Evolutionary conservation across 2,888 invertebrate genomes (phyloP).

Genomic region (Neria commutata): DNA sequence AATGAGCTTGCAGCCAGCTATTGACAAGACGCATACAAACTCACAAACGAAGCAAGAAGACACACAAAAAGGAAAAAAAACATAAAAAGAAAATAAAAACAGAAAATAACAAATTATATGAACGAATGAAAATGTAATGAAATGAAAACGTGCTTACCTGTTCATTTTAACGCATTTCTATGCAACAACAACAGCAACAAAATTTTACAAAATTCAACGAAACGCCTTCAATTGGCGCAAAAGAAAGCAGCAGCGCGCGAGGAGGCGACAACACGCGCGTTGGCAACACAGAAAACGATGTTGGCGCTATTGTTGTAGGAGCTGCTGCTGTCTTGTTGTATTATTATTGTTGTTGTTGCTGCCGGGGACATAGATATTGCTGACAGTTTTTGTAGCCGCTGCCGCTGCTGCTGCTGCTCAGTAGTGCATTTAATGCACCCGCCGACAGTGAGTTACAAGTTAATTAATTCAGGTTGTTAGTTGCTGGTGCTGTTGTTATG

Average conservation of each 20-base stretch:
- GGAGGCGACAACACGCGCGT: not conserved
- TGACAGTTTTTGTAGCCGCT: slow-evolving; percentile 16
- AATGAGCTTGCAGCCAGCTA: no score
- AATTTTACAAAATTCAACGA: slow-evolving; percentile 18
- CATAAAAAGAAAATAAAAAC: slow-evolving; percentile 34
- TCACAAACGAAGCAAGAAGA: no score
- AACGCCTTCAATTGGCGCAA: no score
- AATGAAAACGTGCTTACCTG: not conserved
- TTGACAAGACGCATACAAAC: no score
- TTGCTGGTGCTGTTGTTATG: slow-evolving; percentile 7
- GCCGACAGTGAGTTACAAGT: no score
- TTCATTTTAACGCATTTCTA: not conserved
- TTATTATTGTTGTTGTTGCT: not conserved
- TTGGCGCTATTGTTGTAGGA: not conserved
- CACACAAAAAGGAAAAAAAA: slow-evolving; percentile 17
- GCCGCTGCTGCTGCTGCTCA: slow-evolving; percentile 20
- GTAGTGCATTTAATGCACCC: no score
- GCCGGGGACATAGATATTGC: not conserved
- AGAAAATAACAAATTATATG: slow-evolving; percentile 18
- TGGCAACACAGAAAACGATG: not conserved
- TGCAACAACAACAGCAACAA: not conserved
- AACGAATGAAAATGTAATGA: slow-evolving; percentile 21
- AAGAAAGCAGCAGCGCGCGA: slow-evolving; percentile 15
- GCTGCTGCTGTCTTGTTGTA: no score
- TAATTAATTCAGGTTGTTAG: slow-evolving; percentile 42